Evolutionary conservation across 2,888 invertebrate species (phyloP).

Genomic region (Brachyopa scutellaris): DNA sequence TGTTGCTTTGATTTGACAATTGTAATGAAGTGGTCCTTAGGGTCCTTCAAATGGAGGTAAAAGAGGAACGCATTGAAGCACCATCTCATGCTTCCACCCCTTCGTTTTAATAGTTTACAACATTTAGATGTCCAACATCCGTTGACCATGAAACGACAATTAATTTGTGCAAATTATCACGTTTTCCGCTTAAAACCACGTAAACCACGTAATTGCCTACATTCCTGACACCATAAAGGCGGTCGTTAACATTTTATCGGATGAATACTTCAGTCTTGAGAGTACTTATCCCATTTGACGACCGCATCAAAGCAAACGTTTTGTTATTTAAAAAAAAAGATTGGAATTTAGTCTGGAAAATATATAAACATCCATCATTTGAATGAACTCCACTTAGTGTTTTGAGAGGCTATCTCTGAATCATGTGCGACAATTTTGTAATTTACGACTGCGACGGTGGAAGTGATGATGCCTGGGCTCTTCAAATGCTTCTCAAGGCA

Average conservation of each 20-base stretch:
- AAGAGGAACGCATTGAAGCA: no score
- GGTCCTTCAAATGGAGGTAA: no score
- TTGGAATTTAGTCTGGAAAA: neutral
- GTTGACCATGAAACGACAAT: neutral
- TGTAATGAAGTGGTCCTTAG: no score
- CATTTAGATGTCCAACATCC: no score
- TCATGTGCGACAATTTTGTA: slow-evolving; percentile 27
- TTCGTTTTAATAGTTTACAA: no score
- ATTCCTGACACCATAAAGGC: neutral
- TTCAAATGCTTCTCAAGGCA: slow-evolving; percentile 84
- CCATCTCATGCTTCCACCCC: no score
- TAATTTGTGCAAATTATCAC: slow-evolving; percentile 7
- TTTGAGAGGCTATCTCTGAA: neutral
- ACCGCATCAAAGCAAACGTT: no score
- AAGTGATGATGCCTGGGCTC: slow-evolving; percentile 85
- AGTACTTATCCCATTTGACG: neutral
- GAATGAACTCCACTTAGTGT: neutral
- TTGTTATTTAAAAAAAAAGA: neutral
- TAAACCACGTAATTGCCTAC: neutral
- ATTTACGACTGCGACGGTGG: slow-evolving; percentile 83
- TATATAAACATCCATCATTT: neutral
- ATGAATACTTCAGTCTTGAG: no score
- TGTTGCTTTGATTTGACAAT: no score
- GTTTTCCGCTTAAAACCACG: slow-evolving; percentile 7
- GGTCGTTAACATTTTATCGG: neutral